Evolutionary conservation across 2,888 invertebrate genomes (phyloP), one percentile per base, ranked within the genome.

Genomic region (Seira musarum): DNA sequence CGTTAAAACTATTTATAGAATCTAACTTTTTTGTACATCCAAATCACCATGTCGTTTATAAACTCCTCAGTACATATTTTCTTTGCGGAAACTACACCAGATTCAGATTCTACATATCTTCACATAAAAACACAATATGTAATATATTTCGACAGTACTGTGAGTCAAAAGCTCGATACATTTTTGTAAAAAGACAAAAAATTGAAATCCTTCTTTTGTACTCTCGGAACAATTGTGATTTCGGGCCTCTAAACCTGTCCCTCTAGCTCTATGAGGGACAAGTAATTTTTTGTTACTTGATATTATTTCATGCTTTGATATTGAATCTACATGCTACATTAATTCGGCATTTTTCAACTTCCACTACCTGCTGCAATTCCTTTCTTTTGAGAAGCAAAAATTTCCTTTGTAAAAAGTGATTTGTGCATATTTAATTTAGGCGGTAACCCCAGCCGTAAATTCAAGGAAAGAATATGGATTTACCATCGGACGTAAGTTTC

Each of bases 401-500:
- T n/a, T n/a, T n/a, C n/a, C n/a, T n/a, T n/a, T n/a, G n/a, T n/a
- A 53, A 13, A 17, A 2, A 53, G 53, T 53, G 53, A 53, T 53
- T 53, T 53, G 53, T 53, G 53, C 13, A 53, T 53, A 30, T 30
- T 30, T 53, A 53, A 3, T 15, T n/a, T 53, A 53, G 53, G 13
- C 53, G 53, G 66, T 30, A 19, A 64, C 19, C 15, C 21, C 3
- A 13, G 19, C 22, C 2, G 2, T 30, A 22, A 22, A 30, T 17
- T 6, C 6, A 24, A 17, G 46, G 3, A 60, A 30, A 46, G 22
- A 77, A 60, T 73, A 87, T 87, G 87, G 87, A 87, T 83, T 81
- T 87, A 70, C 82, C 87, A 46, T 82, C 87, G 49, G 87, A 87
- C 83, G 87, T 87, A 85, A 87, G 87, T 87, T 72, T 68, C 22